Evolutionary conservation across 2,113 vertebrate genomes (phyloP), one percentile per base, ranked within the genome.

Genomic region (Ornithorhynchus anatinus): DNA sequence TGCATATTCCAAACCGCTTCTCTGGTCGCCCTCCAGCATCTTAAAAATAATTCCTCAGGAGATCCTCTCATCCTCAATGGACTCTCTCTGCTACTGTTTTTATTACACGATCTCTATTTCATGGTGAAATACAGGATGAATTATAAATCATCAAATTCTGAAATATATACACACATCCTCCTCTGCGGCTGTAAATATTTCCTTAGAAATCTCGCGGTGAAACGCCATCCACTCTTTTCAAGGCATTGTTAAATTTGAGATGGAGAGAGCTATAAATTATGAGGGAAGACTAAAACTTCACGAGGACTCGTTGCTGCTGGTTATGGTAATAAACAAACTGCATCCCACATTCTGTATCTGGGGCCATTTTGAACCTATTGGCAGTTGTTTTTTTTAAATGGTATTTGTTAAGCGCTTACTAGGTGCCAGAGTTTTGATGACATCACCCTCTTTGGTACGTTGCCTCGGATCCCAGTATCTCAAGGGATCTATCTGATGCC

Each of bases 311-410:
- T 84, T 85, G 80, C 66, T 43, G 27, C 81, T 80, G 85, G 37
- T 85, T 78, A 88, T 68, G 70, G 63, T 19, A 51, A 85, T 85
- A 88, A 88, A 84, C 70, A 87, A 85, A 80, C 67, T 45, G 5
- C 56, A 81, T n/a, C n/a, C n/a, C n/a, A n/a, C n/a, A n/a, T n/a
- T n/a, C 58, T 64, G 37, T 75, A 50, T 32, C 38, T 25, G 38
- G 63, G 76, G 80, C 84, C 83, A 85, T 84, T 84, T 81, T 72
- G 60, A 84, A 81, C 64, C 80, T 73, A 75, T 62, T 84, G 48
- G 47, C 45, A 84, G 81, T 58, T 81, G 75, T 77, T 85, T 81
- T 84, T n/a, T n/a, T n/a, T n/a, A n/a, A n/a, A n/a, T n/a, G n/a
- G n/a, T n/a, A n/a, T n/a, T n/a, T n/a, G n/a, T n/a, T n/a, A n/a